A percentile compares a stretch with the other conserved stretches of the same genome.
Evolutionary conservation across 2,797 vertebrate genomes (phyloP).

Genomic region (Loris lydekkerianus): DNA sequence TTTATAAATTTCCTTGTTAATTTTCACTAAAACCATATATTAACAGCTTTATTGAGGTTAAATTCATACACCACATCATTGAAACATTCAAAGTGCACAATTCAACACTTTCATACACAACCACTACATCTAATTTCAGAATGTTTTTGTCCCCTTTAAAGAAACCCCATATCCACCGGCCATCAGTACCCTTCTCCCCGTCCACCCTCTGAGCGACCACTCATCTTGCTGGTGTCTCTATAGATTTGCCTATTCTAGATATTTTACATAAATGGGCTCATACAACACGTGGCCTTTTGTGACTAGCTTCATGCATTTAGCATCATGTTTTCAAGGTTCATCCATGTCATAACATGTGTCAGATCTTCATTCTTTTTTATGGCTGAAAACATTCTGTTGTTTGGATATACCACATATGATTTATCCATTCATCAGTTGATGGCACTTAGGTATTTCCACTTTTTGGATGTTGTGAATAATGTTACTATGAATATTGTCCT

Average conservation of each 20-base stretch:
- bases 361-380: background rate
- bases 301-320: background rate
- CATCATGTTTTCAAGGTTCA: conserved; percentile 8
- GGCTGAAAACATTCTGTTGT: background rate
- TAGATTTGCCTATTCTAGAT: background rate
- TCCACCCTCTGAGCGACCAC: background rate
- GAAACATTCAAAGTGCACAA: background rate
- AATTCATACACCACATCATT: background rate
- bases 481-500: background rate
- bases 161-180: background rate
- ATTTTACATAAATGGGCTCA: background rate
- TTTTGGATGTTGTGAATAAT: background rate
- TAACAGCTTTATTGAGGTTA: conserved; percentile 11
- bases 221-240: background rate
- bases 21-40: conserved; percentile 51
- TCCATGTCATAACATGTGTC: background rate
- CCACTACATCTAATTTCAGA: conserved; percentile 5
- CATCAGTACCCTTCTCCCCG: background rate
- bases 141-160: background rate
- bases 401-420: background rate
- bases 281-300: background rate
- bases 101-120: conserved; percentile 14
- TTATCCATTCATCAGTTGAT: background rate
- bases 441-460: background rate
- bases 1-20: conserved; percentile 33